Base-by-base conservation (phyloP, 1,140 invertebrate genomes). In the Drosophila subpulchrella region DNA sequence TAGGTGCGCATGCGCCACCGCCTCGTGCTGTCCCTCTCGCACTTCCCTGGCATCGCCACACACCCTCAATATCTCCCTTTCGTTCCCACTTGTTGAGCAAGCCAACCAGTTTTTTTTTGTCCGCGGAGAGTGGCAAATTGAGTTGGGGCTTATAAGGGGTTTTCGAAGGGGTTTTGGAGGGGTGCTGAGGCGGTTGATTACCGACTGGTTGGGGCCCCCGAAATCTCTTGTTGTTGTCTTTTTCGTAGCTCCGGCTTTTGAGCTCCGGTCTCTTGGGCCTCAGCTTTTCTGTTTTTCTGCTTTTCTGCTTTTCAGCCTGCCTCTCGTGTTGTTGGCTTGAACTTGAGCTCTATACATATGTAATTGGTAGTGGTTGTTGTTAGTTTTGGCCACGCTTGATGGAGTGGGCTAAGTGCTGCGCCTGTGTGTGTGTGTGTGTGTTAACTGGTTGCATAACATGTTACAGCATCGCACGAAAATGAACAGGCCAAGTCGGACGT, bases 331-430 rank as follows among this genome's bases (percentile, higher is more conserved):
- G 81, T 83, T 91, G 82, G 86, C 84, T 91, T 91, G 90, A 91
- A 91, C 90, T 91, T 91, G 90, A 91, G 90, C 90, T 91, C 90
- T 89, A 91, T 91, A 91, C 86, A 91, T 91, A 91, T 84, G 85
- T 90, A 90, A 89, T 89, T 89, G 84, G 74, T 55, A 41, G 15
- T 13, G 20, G 38, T 36, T 58, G 48, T 39, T 48, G 36, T 7
- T 72, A 56, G 47, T 77, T 60, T 67, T 76, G 73, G 62, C 76
- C 63, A 50, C 56, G 72, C 62, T 74, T 61, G 48, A 60, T 62
- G 61, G 58, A 83, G 59, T 66, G 75, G 50, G 73, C 65, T 76
- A 59, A 60, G 60, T 60, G 50, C 20, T 30, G 15, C 56, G 46
- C 46, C 27, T 75, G 51, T 80, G 51, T 62, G 63, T 20, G 20